These are phyloP conservation scores for Scaptomyza flava DNA, from an alignment of 2,888 invertebrate species.

Conservation along the genomic window DNA sequence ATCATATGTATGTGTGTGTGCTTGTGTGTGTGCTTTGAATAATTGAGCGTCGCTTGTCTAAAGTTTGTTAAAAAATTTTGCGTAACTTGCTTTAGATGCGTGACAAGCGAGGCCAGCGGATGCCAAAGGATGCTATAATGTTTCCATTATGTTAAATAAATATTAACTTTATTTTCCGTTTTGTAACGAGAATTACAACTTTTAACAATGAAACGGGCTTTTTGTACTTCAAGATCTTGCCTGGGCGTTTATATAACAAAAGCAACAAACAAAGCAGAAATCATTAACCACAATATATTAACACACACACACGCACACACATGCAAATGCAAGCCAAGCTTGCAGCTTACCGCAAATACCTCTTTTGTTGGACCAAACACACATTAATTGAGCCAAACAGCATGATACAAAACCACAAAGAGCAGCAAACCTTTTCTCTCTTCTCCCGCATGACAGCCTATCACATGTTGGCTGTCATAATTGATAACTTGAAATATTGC, in stretches of 20 bases:
- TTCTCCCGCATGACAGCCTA: background rate
- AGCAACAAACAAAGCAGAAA: background rate
- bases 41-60: conserved; percentile 68
- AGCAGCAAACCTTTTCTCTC: background rate
- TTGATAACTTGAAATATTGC: conserved; percentile 40
- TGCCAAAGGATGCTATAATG: background rate
- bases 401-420: conserved; percentile 5
- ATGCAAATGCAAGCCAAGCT: background rate
- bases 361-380: conserved; percentile 59
- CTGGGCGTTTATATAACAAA: background rate
- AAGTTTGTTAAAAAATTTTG: conserved; percentile 75
- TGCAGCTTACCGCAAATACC: conserved; percentile 49
- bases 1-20: conserved; percentile 28
- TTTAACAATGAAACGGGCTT: background rate
- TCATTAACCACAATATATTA: conserved; percentile 5
- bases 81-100: conserved; percentile 48
- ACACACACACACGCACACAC: background rate
- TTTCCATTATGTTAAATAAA: background rate
- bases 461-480: conserved; percentile 18
- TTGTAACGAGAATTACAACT: background rate
- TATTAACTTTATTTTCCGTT: too few relatives aligned
- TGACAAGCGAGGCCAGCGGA: conserved; percentile 14
- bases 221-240: too few relatives aligned
- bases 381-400: conserved; percentile 61
- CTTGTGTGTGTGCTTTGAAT: conserved; percentile 61